phyloP scores from a whole-genome alignment of 2,888 invertebrate species.

The Pheosia tremula region DNA sequence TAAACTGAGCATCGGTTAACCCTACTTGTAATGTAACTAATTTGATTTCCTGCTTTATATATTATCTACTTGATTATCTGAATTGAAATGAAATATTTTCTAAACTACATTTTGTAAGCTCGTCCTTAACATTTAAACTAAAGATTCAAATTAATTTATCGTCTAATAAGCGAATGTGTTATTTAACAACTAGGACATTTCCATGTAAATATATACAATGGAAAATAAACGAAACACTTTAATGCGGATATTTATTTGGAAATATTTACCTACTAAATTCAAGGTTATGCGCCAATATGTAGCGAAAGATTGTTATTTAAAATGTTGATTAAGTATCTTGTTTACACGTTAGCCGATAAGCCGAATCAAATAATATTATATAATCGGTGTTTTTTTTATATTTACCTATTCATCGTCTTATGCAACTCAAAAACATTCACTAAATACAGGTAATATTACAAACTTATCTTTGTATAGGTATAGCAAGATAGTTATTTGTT shows the following conservation, averaged over 20 bases:
- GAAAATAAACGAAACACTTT: not conserved
- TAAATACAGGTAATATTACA: not conserved
- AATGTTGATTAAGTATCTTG: too few species aligned
- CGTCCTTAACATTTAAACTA: not conserved
- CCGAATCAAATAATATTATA: too few species aligned
- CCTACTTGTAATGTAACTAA: not conserved
- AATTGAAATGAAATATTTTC: not conserved
- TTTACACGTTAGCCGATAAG: too few species aligned
- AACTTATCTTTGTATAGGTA: not conserved
- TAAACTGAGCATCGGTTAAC: not conserved
- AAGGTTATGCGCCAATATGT: not conserved
- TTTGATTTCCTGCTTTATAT: not conserved
- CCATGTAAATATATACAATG: not conserved
- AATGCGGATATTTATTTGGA: not conserved
- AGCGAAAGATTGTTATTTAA: too few species aligned
- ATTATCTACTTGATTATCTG: too few species aligned
- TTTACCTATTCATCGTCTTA: not conserved
- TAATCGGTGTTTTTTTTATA: not conserved
- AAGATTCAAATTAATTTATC: not conserved
- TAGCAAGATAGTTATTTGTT: not conserved
- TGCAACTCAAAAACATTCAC: not conserved
- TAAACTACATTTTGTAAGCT: not conserved
- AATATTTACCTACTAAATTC: constrained; percentile 1
- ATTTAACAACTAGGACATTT: not conserved
- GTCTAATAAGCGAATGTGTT: not conserved